Conservation (phyloP, 2,113 vertebrate genomes). For the Aphelocoma coerulescens region DNA sequence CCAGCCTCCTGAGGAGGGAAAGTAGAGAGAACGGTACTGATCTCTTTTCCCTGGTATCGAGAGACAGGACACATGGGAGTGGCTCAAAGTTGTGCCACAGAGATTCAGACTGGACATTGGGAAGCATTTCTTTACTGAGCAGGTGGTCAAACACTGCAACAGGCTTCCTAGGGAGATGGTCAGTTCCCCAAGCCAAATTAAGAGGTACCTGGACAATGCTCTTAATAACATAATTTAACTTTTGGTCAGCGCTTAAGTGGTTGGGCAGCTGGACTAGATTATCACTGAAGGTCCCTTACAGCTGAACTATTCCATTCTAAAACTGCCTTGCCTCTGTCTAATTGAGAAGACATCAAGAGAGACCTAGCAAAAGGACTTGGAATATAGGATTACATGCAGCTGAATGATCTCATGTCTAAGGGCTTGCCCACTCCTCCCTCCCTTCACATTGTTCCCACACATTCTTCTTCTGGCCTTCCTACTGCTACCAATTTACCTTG, state of each 20-base stretch:
- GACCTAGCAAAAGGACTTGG: background rate
- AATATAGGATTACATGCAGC: background rate
- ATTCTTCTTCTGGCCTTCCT: background rate
- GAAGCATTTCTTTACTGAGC: background rate
- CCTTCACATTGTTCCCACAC: background rate
- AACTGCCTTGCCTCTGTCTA: background rate
- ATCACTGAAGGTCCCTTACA: background rate
- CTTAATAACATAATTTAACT: background rate
- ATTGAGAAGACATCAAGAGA: background rate
- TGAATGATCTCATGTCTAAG: background rate
- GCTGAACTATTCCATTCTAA: background rate
- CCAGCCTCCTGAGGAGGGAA: background rate
- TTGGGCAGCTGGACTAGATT: background rate
- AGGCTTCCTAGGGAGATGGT: background rate
- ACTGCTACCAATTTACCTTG: background rate
- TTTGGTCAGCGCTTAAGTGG: background rate
- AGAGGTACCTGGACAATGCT: background rate
- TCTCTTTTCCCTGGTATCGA: background rate
- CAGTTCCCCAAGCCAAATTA: background rate
- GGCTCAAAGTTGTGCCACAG: background rate
- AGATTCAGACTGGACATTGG: background rate
- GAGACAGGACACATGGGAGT: rapidly evolving
- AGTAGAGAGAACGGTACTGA: rapidly evolving
- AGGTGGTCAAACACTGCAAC: background rate
- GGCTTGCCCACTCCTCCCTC: background rate